These are phyloP conservation scores for Ommatoiulus sabulosus DNA, from an alignment of 2,888 invertebrate genomes.

Conservation along the genomic window DNA sequence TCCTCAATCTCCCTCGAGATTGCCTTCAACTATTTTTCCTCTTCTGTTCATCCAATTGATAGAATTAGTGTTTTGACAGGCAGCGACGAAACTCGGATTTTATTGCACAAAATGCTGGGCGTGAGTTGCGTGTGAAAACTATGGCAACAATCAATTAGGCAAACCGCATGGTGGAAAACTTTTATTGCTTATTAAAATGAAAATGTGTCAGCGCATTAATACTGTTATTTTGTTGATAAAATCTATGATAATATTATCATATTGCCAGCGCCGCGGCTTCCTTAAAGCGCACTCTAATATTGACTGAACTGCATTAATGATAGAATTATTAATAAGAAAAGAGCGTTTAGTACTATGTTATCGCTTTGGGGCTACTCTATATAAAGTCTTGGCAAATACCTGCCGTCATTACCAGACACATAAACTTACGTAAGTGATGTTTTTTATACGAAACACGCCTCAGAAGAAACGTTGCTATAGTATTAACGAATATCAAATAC, in stretches of 20 bases:
- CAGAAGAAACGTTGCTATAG: background rate
- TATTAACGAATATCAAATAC: background rate
- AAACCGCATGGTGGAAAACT: conserved; percentile 30
- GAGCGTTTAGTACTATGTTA: background rate
- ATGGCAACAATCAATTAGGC: conserved; percentile 47
- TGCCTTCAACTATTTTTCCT: background rate
- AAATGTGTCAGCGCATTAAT: conserved; percentile 21
- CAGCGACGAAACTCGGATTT: background rate
- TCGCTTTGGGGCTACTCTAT: background rate
- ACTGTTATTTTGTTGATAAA: background rate
- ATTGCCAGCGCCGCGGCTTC: background rate
- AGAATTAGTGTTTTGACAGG: conserved; percentile 8
- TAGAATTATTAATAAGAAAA: background rate
- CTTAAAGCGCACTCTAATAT: background rate
- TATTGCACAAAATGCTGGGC: background rate
- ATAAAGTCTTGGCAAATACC: background rate
- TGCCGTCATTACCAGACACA: background rate
- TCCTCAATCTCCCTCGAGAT: background rate
- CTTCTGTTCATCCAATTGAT: conserved; percentile 11
- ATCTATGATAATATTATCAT: conserved; percentile 38
- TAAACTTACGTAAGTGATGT: background rate
- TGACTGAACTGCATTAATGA: background rate
- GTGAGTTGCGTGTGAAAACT: conserved; percentile 25
- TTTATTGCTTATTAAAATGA: conserved; percentile 27
- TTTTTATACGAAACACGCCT: background rate